Evolutionary conservation across 2,113 vertebrate species (phyloP).

Genomic region (Anarrhichthys ocellatus): DNA sequence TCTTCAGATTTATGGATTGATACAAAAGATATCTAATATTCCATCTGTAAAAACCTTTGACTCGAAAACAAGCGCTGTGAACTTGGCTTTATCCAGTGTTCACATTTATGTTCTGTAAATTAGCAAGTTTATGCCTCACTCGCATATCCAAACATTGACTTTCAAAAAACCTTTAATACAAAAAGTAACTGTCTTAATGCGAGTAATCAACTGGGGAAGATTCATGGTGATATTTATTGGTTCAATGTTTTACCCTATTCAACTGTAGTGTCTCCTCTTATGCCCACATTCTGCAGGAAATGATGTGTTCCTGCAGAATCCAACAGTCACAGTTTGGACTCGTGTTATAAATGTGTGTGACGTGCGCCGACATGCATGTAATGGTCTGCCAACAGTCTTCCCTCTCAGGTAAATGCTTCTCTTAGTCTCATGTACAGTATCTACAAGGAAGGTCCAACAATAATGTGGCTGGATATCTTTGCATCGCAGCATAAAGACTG

Average conservation of each 20-base stretch:
- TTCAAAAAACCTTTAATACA: neutral
- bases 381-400: constrained; percentile 6
- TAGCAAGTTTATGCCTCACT: neutral
- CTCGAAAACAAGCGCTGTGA: neutral
- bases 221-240: too few relatives aligned
- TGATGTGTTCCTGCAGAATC: neutral
- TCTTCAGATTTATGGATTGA: neutral
- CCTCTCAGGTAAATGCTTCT: constrained; percentile 3
- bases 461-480: neutral
- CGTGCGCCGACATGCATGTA: constrained; percentile 6
- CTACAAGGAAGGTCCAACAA: neutral
- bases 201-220: neutral
- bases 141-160: neutral
- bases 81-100: neutral
- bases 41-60: neutral
- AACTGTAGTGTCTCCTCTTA: too few relatives aligned
- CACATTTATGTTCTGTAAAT: neutral
- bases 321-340: neutral
- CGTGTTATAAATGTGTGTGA: neutral
- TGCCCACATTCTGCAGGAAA: too few relatives aligned
- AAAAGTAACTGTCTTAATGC: neutral
- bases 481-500: neutral
- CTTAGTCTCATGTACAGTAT: constrained; percentile 6
- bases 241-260: too few relatives aligned
- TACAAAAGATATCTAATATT: neutral